A percentile compares a stretch with the other conserved stretches of the same genome.
phyloP scores from a whole-genome alignment of 2,113 vertebrate species.

The Paradoxurus hermaphroditus region DNA sequence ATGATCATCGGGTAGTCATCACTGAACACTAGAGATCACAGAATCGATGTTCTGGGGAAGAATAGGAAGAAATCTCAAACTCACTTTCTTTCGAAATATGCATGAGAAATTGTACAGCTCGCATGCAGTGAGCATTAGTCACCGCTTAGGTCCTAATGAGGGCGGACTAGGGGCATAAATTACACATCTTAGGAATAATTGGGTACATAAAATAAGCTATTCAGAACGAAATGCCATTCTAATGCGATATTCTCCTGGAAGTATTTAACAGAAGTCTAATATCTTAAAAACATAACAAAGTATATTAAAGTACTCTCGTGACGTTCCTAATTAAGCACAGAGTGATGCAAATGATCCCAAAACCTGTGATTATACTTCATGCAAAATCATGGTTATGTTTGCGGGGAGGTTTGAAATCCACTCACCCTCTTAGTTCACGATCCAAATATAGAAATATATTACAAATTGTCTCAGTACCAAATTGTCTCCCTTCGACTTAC shows the following conservation, averaged over 20 bases:
- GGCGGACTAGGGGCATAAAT: not conserved
- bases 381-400: not conserved
- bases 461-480: not conserved
- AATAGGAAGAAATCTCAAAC: not conserved
- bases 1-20: not conserved
- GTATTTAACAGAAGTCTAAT: slow-evolving; percentile 13
- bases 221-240: not conserved
- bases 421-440: not conserved
- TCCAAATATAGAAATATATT: not conserved
- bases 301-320: not conserved
- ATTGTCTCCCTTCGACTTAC: not conserved
- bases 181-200: not conserved
- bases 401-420: not conserved
- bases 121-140: not conserved
- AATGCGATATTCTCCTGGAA: not conserved
- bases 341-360: not conserved
- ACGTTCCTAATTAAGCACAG: not conserved
- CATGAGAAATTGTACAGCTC: not conserved
- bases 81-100: not conserved
- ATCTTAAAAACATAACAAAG: not conserved
- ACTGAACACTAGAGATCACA: slow-evolving; percentile 6
- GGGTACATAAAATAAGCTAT: not conserved
- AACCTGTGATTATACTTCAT: not conserved
- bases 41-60: not conserved
- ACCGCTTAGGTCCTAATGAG: not conserved